Percentiles rank a stretch among this genome's conserved stretches.
These are phyloP conservation scores for Aleiodes leptofemur DNA, from an alignment of 2,888 invertebrate genomes.

Conservation along the genomic window DNA sequence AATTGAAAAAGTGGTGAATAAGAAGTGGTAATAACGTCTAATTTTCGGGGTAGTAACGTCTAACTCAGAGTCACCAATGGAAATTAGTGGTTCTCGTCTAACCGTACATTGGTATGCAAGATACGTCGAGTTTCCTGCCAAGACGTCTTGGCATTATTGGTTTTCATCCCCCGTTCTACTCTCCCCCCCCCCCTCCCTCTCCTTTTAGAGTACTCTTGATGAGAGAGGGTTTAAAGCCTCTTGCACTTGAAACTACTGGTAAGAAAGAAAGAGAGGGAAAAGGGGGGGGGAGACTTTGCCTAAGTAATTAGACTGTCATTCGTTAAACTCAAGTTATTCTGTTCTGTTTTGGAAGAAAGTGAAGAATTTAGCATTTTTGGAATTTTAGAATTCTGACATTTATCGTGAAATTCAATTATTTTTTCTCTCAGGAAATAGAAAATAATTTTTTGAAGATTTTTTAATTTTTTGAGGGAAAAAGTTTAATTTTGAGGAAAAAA, in stretches of 20 bases:
- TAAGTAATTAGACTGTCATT: conserved; percentile 73
- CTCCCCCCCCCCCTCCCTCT: neutral
- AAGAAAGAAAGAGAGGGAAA: conserved; percentile 27
- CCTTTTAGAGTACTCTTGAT: neutral
- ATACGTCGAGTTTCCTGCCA: conserved; percentile 61
- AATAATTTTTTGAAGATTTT: too few relatives aligned
- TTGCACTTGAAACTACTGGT: neutral
- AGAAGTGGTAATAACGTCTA: neutral
- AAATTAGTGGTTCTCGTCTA: conserved; percentile 70
- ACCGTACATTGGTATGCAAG: conserved; percentile 65
- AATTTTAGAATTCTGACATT: neutral
- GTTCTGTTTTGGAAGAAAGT: conserved; percentile 22
- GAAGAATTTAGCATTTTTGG: neutral
- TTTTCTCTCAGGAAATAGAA: neutral
- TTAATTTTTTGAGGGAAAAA: too few relatives aligned
- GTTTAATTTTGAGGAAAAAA: too few relatives aligned
- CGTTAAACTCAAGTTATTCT: conserved; percentile 58
- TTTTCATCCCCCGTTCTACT: conserved; percentile 61
- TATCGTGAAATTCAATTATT: neutral
- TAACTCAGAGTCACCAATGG: conserved; percentile 68
- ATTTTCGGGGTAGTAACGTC: conserved; percentile 64
- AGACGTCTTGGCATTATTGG: conserved; percentile 73
- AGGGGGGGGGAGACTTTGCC: conserved; percentile 62
- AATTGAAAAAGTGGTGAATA: neutral
- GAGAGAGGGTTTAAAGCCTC: conserved; percentile 6